A percentile compares a stretch with the other conserved stretches of the same genome.
These are phyloP conservation scores for Falco peregrinus DNA, from an alignment of 2,797 vertebrate genomes.

Conservation along the genomic window DNA sequence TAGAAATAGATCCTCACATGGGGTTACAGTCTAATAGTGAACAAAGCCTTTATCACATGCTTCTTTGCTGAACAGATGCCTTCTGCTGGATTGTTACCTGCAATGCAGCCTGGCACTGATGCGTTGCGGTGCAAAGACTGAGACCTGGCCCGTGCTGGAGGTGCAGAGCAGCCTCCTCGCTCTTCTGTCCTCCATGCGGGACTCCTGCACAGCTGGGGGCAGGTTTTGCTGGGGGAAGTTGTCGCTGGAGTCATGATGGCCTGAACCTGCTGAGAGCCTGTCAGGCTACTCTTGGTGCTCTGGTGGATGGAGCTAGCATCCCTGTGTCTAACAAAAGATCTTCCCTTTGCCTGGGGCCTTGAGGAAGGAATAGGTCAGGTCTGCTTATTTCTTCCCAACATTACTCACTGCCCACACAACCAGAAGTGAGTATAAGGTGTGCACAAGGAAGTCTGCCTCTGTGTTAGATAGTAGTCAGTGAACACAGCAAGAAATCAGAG, in stretches of 20 bases:
- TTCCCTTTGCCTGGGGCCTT: background rate
- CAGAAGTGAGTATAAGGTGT: background rate
- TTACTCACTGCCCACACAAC: background rate
- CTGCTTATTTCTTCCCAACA: background rate
- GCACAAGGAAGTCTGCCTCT: background rate
- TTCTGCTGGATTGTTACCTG: background rate
- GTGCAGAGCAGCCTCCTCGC: background rate
- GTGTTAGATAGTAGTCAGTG: background rate
- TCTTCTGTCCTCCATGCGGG: background rate
- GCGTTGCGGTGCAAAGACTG: background rate
- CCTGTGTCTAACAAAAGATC: background rate
- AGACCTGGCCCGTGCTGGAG: background rate
- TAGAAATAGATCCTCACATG: background rate
- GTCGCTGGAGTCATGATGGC: background rate
- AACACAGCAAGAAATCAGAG: background rate
- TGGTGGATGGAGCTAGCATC: background rate
- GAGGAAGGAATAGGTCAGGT: rapidly evolving
- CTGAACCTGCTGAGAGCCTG: background rate
- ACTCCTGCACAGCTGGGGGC: rapidly evolving
- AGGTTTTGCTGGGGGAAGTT: background rate
- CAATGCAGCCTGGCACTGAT: background rate
- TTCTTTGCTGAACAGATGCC: background rate
- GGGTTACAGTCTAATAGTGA: background rate
- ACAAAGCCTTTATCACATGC: background rate
- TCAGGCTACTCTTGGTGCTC: background rate